phyloP scores from a whole-genome alignment of 1,140 invertebrate species.

The Caenorhabditis tropicalis region DNA sequence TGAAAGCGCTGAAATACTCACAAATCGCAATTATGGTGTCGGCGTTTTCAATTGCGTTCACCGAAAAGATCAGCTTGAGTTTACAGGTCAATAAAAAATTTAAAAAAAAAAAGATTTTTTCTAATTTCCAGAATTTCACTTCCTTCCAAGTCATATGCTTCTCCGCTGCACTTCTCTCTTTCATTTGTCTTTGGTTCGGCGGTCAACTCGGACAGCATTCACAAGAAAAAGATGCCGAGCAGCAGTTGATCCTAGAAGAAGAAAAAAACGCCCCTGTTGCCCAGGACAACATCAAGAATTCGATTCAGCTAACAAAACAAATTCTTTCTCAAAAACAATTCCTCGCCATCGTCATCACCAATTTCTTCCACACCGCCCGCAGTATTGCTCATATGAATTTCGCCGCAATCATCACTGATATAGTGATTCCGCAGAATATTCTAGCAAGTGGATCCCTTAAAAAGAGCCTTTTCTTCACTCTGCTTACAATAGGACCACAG shows the following conservation, averaged over 20 bases:
- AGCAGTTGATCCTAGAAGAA: neutral
- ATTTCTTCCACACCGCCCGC: conserved; percentile 68
- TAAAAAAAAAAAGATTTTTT: too few relatives aligned
- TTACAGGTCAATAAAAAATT: conserved; percentile 70
- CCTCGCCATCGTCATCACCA: conserved; percentile 62
- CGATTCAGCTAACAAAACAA: conserved; percentile 53
- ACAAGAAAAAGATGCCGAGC: neutral
- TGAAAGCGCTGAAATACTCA: conserved; percentile 71
- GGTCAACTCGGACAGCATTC: neutral
- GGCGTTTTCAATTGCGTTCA: conserved; percentile 65
- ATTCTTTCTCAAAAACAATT: conserved; percentile 63
- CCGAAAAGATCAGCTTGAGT: conserved; percentile 69
- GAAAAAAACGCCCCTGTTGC: too few relatives aligned
- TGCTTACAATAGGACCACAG: conserved; percentile 63
- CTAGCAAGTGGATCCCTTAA: conserved; percentile 67
- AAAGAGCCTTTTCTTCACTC: conserved; percentile 63
- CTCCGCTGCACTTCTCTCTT: neutral
- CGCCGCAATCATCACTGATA: conserved; percentile 68
- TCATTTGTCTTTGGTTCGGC: neutral
- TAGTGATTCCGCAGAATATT: conserved; percentile 66
- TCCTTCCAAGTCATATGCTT: conserved; percentile 54
- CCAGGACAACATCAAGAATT: neutral
- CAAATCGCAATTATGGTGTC: conserved; percentile 66
- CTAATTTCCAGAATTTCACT: conserved; percentile 51
- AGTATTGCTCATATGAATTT: conserved; percentile 68